Evolutionary conservation across 1,140 invertebrate species (phyloP), one percentile per base, ranked within the genome.

Genomic region (Chironomus tepperi): DNA sequence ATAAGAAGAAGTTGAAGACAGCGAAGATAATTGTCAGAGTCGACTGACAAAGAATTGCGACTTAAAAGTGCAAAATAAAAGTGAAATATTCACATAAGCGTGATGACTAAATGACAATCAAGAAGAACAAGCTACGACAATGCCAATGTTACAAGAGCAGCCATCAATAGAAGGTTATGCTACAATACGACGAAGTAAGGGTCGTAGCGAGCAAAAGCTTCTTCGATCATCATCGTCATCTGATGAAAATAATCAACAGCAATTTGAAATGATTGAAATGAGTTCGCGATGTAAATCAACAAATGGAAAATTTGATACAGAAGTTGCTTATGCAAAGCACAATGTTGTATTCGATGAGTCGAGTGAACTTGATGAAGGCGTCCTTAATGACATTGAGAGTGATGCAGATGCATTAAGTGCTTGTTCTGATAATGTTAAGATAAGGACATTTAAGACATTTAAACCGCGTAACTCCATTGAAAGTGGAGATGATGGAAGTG

Each of bases 251-350:
- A 57, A 57, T 57, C 47, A 57, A n/a, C 47, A 57, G 47, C 65
- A 70, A 70, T 19, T 70, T 70, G 65, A 70, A 7, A 70, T 70
- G 65, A 70, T 70, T 70, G 65, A 70, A 70, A 70, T 70, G 65
- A 19, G 16, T 70, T 9, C 16, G 1, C n/a, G 65, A 9, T 16
- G 19, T 8, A n/a, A 70, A 12, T 57, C 47, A 57, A 2, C n/a
- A 7, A 57, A 57, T n/a, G 10, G n/a, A 7, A 18, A 70, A 70
- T 70, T 70, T 70, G 65, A 70, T 9, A 19, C 65, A 21, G 65
- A 70, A 70, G 10, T 70, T 70, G 16, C 18, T 10, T 70, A 19
- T 70, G 16, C 16, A 18, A 70, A 70, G 19, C 16, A 9, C 9
- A 70, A 70, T 70, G 19, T 70, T 18, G 65, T 21, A 18, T 70